Conservation (phyloP, 2,888 invertebrate genomes). For the Alsophila aescularia region DNA sequence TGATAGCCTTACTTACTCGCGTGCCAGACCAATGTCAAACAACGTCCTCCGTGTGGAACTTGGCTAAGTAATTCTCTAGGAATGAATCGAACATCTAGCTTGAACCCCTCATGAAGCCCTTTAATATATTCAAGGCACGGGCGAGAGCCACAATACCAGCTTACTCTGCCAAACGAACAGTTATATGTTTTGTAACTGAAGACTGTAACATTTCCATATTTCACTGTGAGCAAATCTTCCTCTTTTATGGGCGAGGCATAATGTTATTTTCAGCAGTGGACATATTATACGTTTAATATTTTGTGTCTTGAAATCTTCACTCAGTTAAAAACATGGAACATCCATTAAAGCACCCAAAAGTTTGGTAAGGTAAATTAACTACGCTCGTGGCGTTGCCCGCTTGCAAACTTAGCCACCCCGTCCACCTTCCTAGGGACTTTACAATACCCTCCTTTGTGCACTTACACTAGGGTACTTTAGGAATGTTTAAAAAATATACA, state of each 20-base stretch:
- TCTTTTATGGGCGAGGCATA: too few species aligned
- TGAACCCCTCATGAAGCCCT: neutral
- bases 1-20: too few species aligned
- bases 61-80: neutral
- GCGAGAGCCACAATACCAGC: constrained; percentile 1
- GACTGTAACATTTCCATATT: neutral
- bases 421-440: too few species aligned
- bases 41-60: neutral
- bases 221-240: neutral
- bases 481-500: too few species aligned
- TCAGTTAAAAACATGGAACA: neutral
- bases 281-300: too few species aligned
- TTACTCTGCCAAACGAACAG: neutral
- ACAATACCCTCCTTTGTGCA: too few species aligned
- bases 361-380: neutral
- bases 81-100: constrained; percentile 9
- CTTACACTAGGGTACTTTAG: too few species aligned
- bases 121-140: constrained; percentile 14
- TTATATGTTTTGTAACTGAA: neutral
- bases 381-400: too few species aligned
- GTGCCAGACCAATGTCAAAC: neutral
- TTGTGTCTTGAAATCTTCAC: too few species aligned
- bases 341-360: neutral
- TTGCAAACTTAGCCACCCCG: too few species aligned
- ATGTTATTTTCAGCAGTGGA: too few species aligned